Evolutionary conservation across 2,888 invertebrate species (phyloP).

Genomic region (Epirrhoe alternata): DNA sequence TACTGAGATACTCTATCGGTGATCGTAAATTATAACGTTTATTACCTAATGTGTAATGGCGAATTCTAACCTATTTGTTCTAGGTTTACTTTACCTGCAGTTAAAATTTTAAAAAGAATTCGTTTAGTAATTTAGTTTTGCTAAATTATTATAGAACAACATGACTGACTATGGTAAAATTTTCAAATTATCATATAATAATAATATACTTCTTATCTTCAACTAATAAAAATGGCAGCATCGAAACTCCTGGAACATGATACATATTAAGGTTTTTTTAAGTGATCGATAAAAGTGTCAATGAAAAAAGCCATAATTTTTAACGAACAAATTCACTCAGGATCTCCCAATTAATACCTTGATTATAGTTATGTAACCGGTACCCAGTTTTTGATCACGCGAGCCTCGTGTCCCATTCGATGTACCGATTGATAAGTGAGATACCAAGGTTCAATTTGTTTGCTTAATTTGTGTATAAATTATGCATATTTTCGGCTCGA

Average conservation of each 20-base stretch:
- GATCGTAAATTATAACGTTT: constrained; percentile 36
- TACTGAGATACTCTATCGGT: constrained; percentile 30
- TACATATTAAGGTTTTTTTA: background rate
- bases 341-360: constrained; percentile 27
- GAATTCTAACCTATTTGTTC: constrained; percentile 19
- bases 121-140: background rate
- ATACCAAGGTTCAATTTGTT: constrained; percentile 29
- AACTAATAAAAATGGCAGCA: background rate
- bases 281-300: constrained; percentile 6
- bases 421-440: constrained; percentile 26
- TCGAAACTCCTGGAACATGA: background rate
- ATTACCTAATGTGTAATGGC: constrained; percentile 24
- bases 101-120: background rate
- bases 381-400: constrained; percentile 33
- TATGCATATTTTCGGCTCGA: constrained; percentile 18
- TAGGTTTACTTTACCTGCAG: background rate
- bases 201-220: too few relatives aligned
- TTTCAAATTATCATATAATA: too few relatives aligned
- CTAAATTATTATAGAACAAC: too few relatives aligned
- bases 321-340: constrained; percentile 7
- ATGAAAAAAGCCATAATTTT: constrained; percentile 4
- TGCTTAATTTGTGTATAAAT: constrained; percentile 25
- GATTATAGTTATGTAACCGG: constrained; percentile 8
- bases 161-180: too few relatives aligned
- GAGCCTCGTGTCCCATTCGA: constrained; percentile 10